Base-by-base conservation (phyloP, 2,113 vertebrate species). In the Centropus unirufus region DNA sequence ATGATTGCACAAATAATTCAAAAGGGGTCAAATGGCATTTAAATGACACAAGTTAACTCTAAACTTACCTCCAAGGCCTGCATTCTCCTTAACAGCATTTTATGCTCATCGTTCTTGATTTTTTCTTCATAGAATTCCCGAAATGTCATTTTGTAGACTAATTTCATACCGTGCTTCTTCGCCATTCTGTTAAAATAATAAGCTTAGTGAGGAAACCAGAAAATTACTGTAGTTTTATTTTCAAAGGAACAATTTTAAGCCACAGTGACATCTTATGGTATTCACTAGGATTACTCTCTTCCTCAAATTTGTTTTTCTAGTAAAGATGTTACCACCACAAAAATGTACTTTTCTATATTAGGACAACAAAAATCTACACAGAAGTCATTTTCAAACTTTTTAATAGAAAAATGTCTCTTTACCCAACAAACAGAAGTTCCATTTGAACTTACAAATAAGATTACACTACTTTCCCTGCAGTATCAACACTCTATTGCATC, bases 81-180 rank as follows among this genome's bases (percentile, higher is more conserved):
- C 99, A 99, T 99, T 98, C 98, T 99, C 97, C 98, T 98, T 97
- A 99, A 97, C 32, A 99, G 97, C 89, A 97, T 97, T 97, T 97
- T 98, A 88, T 99, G 98, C 70, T 98, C 98, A 14, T 98, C 98
- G 0, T 99, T 98, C 97, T 98, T 99, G 93, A 99, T 96, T 73
- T 99, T 99, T 94, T 99, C 98, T 90, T 99, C 98, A 89, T 99
- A 99, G 96, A 99, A 99, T 92, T 99, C 98, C 2, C 96, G 96
- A 97, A 99, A 99, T 12, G 98, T 98, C 97, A 98, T 99, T 97
- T 98, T 99, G 93, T 98, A 98, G 67, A 99, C 97, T 75, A 99
- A 97, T 69, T 98, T 99, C 99, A 99, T 99, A 87, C 99, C 98
- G 96, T 99, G 98, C 36, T 98, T 98, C 96, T 99, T 99, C 0